phyloP scores from a whole-genome alignment of 2,888 invertebrate species.

The Spilarctia lutea region DNA sequence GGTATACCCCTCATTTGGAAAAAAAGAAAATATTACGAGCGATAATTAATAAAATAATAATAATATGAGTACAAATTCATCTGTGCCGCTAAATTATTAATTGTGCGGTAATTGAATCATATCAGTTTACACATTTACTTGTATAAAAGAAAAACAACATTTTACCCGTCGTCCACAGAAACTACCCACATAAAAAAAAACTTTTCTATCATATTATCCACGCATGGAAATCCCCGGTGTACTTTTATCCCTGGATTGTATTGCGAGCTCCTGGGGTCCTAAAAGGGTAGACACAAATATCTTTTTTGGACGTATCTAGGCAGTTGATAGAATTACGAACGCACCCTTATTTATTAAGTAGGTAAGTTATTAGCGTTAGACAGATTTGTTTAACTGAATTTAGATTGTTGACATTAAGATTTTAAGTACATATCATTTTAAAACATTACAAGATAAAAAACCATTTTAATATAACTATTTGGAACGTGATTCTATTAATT shows the following conservation, averaged over 20 bases:
- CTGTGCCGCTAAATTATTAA: not conserved
- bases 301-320: slow-evolving; percentile 5
- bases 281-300: slow-evolving; percentile 7
- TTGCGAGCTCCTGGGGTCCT: not conserved
- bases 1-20: too few species aligned
- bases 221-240: slow-evolving; percentile 2
- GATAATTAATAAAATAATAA: not conserved
- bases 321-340: slow-evolving; percentile 8
- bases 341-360: slow-evolving; percentile 12
- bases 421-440: not conserved
- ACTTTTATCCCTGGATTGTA: slow-evolving; percentile 7
- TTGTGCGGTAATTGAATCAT: not conserved
- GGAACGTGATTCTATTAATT: not conserved
- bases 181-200: slow-evolving; percentile 10
- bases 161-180: not conserved
- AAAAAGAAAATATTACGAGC: too few species aligned
- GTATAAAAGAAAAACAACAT: not conserved
- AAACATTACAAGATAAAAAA: not conserved
- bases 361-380: not conserved
- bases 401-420: not conserved
- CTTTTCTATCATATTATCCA: slow-evolving; percentile 9
- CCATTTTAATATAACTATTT: not conserved
- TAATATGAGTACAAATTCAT: not conserved
- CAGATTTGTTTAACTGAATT: not conserved
- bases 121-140: not conserved